phyloP scores from a whole-genome alignment of 2,113 vertebrate genomes.

The Microcebus murinus region DNA sequence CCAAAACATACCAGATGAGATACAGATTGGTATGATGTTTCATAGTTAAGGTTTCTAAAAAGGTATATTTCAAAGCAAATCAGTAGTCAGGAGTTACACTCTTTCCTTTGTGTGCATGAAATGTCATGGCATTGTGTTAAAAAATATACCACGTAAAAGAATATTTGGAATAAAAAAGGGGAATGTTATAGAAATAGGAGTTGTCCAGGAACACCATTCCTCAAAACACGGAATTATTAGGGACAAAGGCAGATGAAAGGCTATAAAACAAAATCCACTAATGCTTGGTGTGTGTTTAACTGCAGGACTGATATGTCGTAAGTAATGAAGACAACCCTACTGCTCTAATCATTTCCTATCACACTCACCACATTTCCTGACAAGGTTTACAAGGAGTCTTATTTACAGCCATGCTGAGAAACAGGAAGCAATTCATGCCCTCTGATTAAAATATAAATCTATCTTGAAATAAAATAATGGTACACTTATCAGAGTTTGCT shows the following conservation, averaged over 20 bases:
- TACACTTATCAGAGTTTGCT: constrained; percentile 36
- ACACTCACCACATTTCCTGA: neutral
- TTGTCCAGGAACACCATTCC: neutral
- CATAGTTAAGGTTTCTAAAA: neutral
- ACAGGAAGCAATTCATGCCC: constrained; percentile 61
- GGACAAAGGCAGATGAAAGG: neutral
- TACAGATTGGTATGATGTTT: neutral
- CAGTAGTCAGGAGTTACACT: neutral
- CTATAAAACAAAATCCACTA: neutral
- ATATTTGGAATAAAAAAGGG: neutral
- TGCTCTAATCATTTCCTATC: constrained; percentile 1
- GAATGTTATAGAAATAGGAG: neutral
- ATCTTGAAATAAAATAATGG: constrained; percentile 59
- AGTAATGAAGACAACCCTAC: constrained; percentile 12
- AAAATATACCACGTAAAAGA: neutral
- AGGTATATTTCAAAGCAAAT: neutral
- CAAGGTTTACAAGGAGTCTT: constrained; percentile 39
- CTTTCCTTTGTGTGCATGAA: neutral
- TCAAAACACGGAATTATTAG: neutral
- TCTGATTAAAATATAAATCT: constrained; percentile 65
- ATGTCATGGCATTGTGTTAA: neutral
- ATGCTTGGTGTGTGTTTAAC: neutral
- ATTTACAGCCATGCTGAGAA: constrained; percentile 33
- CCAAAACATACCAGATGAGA: neutral
- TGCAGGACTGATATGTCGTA: neutral